phyloP scores from a whole-genome alignment of 2,113 vertebrate genomes.

The Sialia sialis region DNA sequence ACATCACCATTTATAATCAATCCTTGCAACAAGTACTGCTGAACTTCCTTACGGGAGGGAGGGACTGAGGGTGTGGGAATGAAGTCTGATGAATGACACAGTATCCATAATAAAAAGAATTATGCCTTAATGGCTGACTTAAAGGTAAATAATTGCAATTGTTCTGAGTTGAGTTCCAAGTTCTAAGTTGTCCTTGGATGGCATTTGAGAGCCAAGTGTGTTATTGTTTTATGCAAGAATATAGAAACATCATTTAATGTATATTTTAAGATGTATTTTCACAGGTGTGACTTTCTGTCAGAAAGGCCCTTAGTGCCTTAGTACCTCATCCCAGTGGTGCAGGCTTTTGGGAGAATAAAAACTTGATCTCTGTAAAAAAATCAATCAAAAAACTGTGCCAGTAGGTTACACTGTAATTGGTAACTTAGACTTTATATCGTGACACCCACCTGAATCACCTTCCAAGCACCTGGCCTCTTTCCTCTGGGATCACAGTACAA shows the following conservation, averaged over 20 bases:
- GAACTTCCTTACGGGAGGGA: not conserved
- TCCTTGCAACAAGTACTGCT: not conserved
- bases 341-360: not conserved
- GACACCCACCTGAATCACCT: accelerated
- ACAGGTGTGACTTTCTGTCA: not conserved
- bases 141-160: not conserved
- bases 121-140: not conserved
- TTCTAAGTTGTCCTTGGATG: not conserved
- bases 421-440: not conserved
- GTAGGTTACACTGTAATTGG: not conserved
- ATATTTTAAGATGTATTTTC: not conserved
- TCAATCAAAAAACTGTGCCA: not conserved
- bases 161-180: not conserved
- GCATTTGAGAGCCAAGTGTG: not conserved
- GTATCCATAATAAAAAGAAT: not conserved
- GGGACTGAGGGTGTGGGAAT: not conserved
- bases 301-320: not conserved
- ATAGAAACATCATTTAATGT: not conserved
- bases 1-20: not conserved
- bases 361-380: not conserved
- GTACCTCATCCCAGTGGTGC: not conserved
- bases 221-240: not conserved
- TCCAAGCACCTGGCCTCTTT: accelerated
- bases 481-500: not conserved
- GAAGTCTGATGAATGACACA: not conserved